These are phyloP conservation scores for Poecilia gillii DNA, from an alignment of 2,797 vertebrate genomes.

Conservation along the genomic window DNA sequence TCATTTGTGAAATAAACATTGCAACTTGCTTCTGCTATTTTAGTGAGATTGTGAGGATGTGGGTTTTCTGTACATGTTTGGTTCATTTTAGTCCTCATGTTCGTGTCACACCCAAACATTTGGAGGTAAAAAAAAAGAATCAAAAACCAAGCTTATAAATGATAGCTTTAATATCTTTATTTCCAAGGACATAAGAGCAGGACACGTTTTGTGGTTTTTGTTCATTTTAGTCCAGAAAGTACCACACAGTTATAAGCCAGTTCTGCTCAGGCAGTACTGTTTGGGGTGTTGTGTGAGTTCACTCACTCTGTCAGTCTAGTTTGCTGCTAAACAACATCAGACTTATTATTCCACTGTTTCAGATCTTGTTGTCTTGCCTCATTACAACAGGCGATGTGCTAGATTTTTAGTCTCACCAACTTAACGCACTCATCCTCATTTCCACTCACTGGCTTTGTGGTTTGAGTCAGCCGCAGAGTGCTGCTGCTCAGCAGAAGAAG, in stretches of 20 bases:
- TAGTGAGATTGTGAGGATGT: background rate
- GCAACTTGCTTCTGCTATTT: background rate
- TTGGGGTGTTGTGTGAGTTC: background rate
- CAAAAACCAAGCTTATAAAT: background rate
- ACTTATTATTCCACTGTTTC: background rate
- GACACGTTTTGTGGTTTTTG: background rate
- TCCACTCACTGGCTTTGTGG: constrained; percentile 25
- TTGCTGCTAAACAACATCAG: background rate
- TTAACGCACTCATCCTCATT: constrained; percentile 12
- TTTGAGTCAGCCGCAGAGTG: constrained; percentile 37
- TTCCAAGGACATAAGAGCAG: background rate
- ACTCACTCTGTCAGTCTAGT: background rate
- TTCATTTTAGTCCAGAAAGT: background rate
- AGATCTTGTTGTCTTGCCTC: constrained; percentile 2
- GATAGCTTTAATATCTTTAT: background rate
- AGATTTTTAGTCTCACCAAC: constrained; percentile 10
- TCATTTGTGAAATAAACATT: background rate
- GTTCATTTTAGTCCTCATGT: too few species aligned
- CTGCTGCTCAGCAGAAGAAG: constrained; percentile 1
- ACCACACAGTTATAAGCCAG: background rate
- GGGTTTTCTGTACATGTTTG: too few species aligned
- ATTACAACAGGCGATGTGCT: constrained; percentile 15
- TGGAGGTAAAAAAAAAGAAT: background rate
- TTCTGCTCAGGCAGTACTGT: background rate
- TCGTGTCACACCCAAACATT: background rate